These are phyloP conservation scores for Chionis minor DNA, from an alignment of 2,113 vertebrate genomes.

Conservation along the genomic window DNA sequence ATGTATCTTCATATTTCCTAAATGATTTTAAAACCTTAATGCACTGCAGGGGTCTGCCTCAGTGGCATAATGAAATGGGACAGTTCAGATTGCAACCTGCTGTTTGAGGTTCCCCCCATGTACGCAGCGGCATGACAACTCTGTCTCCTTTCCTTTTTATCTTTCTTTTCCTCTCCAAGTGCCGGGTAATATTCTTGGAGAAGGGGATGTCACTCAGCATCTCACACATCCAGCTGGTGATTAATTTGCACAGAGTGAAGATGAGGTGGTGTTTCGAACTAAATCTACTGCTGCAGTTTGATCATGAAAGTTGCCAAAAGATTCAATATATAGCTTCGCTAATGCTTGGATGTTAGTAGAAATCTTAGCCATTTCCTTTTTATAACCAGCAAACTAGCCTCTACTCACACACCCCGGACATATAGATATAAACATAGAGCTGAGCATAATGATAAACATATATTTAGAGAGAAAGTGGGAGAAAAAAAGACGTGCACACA, in stretches of 20 bases:
- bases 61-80: conserved; percentile 55
- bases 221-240: conserved; percentile 58
- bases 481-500: background rate
- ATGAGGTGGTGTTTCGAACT: background rate
- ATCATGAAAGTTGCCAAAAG: background rate
- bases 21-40: conserved; percentile 55
- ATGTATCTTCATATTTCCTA: conserved; percentile 59
- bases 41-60: conserved; percentile 31
- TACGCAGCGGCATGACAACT: conserved; percentile 22
- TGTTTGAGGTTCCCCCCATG: background rate
- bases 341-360: background rate
- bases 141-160: conserved; percentile 48
- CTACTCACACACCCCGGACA: rapidly evolving
- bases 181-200: conserved; percentile 2
- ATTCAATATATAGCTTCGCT: background rate
- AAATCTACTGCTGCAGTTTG: background rate
- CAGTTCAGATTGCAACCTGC: conserved; percentile 57
- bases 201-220: conserved; percentile 6
- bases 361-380: background rate
- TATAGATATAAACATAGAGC: background rate
- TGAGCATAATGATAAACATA: background rate
- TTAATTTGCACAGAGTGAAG: conserved; percentile 30
- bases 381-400: background rate
- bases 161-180: conserved; percentile 33
- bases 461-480: background rate